Conservation (phyloP, 2,797 vertebrate genomes). For the Mus minutoides region DNA sequence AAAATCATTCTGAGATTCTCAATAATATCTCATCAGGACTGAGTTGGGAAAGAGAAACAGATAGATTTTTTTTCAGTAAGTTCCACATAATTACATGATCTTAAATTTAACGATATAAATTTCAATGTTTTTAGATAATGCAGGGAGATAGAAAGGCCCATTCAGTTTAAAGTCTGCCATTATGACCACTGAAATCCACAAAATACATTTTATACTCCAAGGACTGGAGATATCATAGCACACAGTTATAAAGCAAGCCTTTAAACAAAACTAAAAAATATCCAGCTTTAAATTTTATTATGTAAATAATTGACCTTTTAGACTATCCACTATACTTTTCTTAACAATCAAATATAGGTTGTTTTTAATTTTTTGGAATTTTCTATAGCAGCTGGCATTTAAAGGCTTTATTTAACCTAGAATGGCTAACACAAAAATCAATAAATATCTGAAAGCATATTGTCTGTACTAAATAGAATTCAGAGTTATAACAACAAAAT, state of each 20-base stretch:
- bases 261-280: slow-evolving; percentile 50
- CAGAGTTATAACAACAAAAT: slow-evolving; percentile 57
- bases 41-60: background rate
- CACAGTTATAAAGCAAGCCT: background rate
- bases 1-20: slow-evolving; percentile 57
- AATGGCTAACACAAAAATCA: slow-evolving; percentile 67
- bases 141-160: background rate
- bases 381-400: slow-evolving; percentile 27
- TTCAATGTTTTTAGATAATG: background rate
- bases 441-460: slow-evolving; percentile 53
- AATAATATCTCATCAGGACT: slow-evolving; percentile 39
- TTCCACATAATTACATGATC: background rate
- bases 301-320: background rate
- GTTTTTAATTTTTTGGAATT: slow-evolving; percentile 56
- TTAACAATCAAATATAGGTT: slow-evolving; percentile 56
- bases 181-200: slow-evolving; percentile 8
- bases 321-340: slow-evolving; percentile 47
- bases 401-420: slow-evolving; percentile 62
- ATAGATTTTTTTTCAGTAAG: slow-evolving; percentile 52
- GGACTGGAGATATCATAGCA: slow-evolving; percentile 18
- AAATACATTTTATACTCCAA: slow-evolving; percentile 33
- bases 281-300: slow-evolving; percentile 41
- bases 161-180: slow-evolving; percentile 21
- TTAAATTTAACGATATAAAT: slow-evolving; percentile 11
- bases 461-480: slow-evolving; percentile 51